Evolutionary conservation across 2,888 invertebrate genomes (phyloP), one percentile per base, ranked within the genome.

Genomic region (Caenorhabditis sulstoni): DNA sequence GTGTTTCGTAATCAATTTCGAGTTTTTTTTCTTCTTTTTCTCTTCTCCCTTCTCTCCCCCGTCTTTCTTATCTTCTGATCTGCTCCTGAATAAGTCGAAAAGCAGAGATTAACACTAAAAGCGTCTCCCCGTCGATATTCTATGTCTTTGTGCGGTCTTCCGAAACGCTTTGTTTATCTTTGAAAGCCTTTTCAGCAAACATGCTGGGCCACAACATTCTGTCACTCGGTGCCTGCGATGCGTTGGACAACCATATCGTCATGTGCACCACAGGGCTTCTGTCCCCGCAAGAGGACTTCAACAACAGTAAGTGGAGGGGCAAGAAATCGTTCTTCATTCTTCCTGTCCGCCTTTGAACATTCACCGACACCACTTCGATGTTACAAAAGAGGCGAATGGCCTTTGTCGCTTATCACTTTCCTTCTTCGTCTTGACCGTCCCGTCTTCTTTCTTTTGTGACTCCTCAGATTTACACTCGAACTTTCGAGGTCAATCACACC

Each of bases 141-240:
- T 41, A 35, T 49, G 9, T 47, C 29, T 12, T 18, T 18, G 20
- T 55, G 45, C 22, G 29, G 49, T 35, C 16, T 55, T 41, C 61
- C 47, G 70, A 59, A 70, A 11, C 16, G 62, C 53, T 62, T 62
- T 71, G 71, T 71, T 71, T 71, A 71, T 71, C 50, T 64, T 64
- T 29, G 47, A 64, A 49, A 20, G 57, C 57, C 37, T 71, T 71
- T 71, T 64, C 71, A 71, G 62, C 71, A 71, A 71, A 71, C 73
- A 77, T 70, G 70, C 59, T 77, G 78, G 47, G 61, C 22, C 78
- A 73, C 59, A 73, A 66, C 67, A 71, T 78, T 57, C 37, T 78
- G 58, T 50, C 78, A 39, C 66, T 78, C 7, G 62, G 66, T 44
- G 67, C 61, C 18, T 71, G 78, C 71, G 78, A 71, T 57, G 59